Evolutionary conservation across 1,140 invertebrate species (phyloP).

Genomic region (Leptonema lineaticorne): DNA sequence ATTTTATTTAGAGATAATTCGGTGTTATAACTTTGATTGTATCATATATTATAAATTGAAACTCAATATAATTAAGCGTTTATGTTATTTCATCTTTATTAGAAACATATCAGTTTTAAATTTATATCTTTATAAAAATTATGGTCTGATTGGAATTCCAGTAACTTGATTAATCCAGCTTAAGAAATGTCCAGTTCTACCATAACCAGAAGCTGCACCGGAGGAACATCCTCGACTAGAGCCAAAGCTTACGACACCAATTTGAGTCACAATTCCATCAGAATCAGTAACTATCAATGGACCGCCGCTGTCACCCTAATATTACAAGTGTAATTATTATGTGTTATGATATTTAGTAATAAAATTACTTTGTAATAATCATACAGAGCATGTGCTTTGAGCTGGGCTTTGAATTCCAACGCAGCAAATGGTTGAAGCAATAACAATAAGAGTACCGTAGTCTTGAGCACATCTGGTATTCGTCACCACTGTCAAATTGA

Average conservation of each 20-base stretch:
- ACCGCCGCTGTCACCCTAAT: slow-evolving; percentile 60
- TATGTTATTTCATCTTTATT: too few relatives aligned
- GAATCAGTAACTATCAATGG: slow-evolving; percentile 49
- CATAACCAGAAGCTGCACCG: slow-evolving; percentile 53
- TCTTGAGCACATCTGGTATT: slow-evolving; percentile 32
- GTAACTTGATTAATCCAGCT: slow-evolving; percentile 47
- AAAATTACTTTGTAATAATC: slow-evolving; percentile 1
- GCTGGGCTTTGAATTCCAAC: slow-evolving; percentile 22
- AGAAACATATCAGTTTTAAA: too few relatives aligned
- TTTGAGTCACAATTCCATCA: slow-evolving; percentile 47
- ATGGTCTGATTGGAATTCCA: slow-evolving; percentile 41
- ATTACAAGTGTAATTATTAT: too few relatives aligned
- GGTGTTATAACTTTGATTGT: too few relatives aligned
- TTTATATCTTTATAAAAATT: background rate
- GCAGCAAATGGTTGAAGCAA: slow-evolving; percentile 38
- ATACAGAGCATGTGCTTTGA: slow-evolving; percentile 40
- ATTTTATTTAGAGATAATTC: too few relatives aligned
- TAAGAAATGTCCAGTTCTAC: slow-evolving; percentile 48
- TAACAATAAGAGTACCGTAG: slow-evolving; percentile 33
- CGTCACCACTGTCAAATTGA: slow-evolving; percentile 37
- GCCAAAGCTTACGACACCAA: slow-evolving; percentile 60
- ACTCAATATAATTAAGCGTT: too few relatives aligned
- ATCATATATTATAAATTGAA: too few relatives aligned
- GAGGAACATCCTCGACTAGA: slow-evolving; percentile 54
- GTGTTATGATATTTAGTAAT: background rate